Conservation (phyloP, 1,140 invertebrate genomes). For the Neodiprion fabricii region DNA sequence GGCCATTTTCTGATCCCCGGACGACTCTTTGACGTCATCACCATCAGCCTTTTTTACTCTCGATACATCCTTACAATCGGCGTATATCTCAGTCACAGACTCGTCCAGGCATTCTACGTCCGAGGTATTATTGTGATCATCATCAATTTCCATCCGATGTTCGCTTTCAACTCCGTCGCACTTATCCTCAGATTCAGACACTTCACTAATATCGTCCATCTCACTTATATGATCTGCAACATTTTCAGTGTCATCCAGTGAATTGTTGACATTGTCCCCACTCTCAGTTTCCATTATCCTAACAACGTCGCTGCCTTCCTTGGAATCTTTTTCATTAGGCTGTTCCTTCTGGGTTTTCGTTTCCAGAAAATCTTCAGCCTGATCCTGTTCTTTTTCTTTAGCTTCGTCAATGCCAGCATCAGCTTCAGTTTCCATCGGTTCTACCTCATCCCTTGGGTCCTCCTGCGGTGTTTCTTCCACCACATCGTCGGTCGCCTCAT, state of each 20-base stretch:
- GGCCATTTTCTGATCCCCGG: slow-evolving; percentile 36
- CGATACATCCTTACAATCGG: slow-evolving; percentile 12
- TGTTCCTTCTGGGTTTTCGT: slow-evolving; percentile 24
- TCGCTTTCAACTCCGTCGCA: slow-evolving; percentile 40
- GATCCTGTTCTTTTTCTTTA: slow-evolving; percentile 46
- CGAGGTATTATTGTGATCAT: slow-evolving; percentile 50
- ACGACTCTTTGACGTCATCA: slow-evolving; percentile 46
- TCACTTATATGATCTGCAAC: slow-evolving; percentile 39
- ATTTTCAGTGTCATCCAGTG: slow-evolving; percentile 27
- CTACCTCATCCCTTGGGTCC: slow-evolving; percentile 34
- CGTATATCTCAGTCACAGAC: slow-evolving; percentile 26
- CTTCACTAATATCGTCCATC: slow-evolving; percentile 47
- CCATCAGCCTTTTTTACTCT: slow-evolving; percentile 40
- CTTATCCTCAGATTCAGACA: slow-evolving; percentile 42
- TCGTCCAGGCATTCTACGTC: slow-evolving; percentile 58
- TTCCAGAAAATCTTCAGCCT: slow-evolving; percentile 35
- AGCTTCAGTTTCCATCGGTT: slow-evolving; percentile 24
- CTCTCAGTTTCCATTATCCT: neutral
- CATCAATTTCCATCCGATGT: slow-evolving; percentile 53
- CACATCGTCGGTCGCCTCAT: slow-evolving; percentile 29
- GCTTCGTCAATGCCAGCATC: slow-evolving; percentile 24
- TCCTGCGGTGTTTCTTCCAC: slow-evolving; percentile 20
- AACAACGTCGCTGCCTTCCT: slow-evolving; percentile 11
- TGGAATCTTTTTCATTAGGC: too few species aligned
- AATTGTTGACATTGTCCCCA: slow-evolving; percentile 3